A percentile compares a stretch with the other conserved stretches of the same genome.
Evolutionary conservation across 2,113 vertebrate genomes (phyloP).

Genomic region (Phylloscopus trochiloides): DNA sequence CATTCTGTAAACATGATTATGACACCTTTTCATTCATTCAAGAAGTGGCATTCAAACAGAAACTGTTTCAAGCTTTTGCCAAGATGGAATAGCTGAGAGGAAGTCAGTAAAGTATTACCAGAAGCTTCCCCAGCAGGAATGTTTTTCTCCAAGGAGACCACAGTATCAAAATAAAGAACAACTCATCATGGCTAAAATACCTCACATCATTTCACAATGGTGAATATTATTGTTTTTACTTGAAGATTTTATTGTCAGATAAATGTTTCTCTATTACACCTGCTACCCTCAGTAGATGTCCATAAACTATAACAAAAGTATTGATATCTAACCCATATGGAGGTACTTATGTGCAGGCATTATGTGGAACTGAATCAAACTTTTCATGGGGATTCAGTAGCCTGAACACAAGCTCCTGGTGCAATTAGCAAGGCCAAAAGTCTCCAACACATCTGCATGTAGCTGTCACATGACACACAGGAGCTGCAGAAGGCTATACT

Average conservation of each 20-base stretch:
- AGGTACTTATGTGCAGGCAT: background rate
- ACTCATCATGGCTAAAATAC: background rate
- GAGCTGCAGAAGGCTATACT: background rate
- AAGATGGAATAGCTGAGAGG: background rate
- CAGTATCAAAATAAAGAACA: background rate
- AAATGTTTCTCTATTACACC: background rate
- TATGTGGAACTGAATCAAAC: background rate
- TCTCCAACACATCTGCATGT: background rate
- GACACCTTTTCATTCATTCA: background rate
- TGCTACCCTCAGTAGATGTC: background rate
- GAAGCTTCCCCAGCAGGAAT: background rate
- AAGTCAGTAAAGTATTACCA: slow-evolving; percentile 23
- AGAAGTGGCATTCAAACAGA: background rate
- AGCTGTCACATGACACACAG: background rate
- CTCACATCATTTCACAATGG: background rate
- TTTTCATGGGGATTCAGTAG: background rate
- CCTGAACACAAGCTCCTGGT: background rate
- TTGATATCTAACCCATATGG: background rate
- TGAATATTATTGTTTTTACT: background rate
- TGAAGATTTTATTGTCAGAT: background rate
- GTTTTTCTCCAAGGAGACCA: background rate
- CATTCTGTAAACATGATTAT: slow-evolving; percentile 28
- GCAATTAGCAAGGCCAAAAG: background rate
- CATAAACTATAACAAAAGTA: background rate
- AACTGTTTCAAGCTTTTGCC: slow-evolving; percentile 12